Conservation (phyloP, 2,888 invertebrate species). For the Tetramorium bicarinatum region DNA sequence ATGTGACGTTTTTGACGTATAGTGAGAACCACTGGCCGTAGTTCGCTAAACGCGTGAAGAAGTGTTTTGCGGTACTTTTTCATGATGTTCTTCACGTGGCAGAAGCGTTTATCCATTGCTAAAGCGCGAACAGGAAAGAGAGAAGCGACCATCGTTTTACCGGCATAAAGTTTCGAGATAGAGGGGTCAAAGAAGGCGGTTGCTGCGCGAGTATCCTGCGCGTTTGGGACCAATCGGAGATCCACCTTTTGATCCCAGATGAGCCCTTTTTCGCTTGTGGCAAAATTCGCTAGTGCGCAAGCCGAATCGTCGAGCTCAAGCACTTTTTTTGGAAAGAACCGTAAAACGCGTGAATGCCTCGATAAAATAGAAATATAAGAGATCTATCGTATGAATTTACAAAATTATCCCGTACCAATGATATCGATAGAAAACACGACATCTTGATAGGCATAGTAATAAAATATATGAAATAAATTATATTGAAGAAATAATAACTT, state of each 20-base stretch:
- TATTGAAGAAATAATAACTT: background rate
- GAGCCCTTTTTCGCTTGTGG: slow-evolving; percentile 62
- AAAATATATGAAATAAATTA: background rate
- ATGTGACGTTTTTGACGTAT: background rate
- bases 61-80: slow-evolving; percentile 79
- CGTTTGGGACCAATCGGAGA: slow-evolving; percentile 71
- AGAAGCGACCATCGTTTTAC: slow-evolving; percentile 80
- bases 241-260: slow-evolving; percentile 67
- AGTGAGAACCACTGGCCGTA: slow-evolving; percentile 73
- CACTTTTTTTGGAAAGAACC: slow-evolving; percentile 29
- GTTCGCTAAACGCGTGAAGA: slow-evolving; percentile 76
- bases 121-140: slow-evolving; percentile 68
- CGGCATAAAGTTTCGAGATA: slow-evolving; percentile 75
- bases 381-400: slow-evolving; percentile 19
- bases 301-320: slow-evolving; percentile 41
- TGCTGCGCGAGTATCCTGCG: slow-evolving; percentile 73
- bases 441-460: background rate
- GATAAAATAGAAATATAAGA: slow-evolving; percentile 30
- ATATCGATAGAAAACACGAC: background rate
- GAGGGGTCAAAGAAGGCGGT: slow-evolving; percentile 77
- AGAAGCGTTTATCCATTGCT: slow-evolving; percentile 79
- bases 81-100: slow-evolving; percentile 69
- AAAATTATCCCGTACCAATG: slow-evolving; percentile 5
- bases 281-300: slow-evolving; percentile 71
- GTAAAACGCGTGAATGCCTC: slow-evolving; percentile 34